Evolutionary conservation across 2,888 invertebrate species (phyloP).

Genomic region (Lasioglossum morio): DNA sequence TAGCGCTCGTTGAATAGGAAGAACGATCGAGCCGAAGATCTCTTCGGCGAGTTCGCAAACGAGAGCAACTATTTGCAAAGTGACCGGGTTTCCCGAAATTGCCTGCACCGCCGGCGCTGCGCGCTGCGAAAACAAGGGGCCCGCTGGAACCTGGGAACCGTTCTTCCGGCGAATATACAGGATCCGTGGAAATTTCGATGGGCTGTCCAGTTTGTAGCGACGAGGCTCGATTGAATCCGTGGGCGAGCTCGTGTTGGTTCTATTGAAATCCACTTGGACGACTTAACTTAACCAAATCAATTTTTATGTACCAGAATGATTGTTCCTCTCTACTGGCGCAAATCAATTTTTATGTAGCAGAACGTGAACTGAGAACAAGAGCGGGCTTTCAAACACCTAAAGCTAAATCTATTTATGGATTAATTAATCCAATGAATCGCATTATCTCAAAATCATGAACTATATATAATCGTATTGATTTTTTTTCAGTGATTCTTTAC

Average conservation of each 20-base stretch:
- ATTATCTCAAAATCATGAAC: too few species aligned
- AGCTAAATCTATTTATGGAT: too few species aligned
- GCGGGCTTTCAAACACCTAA: too few species aligned
- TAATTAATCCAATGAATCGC: too few species aligned
- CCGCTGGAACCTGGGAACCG: conserved; percentile 66
- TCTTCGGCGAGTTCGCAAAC: conserved; percentile 33
- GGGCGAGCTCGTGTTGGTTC: not conserved
- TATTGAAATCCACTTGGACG: not conserved
- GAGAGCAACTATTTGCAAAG: conserved; percentile 69
- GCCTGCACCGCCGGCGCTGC: conserved; percentile 33
- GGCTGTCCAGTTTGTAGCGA: not conserved
- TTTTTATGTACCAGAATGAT: too few species aligned
- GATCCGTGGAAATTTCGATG: not conserved
- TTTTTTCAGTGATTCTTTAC: too few species aligned
- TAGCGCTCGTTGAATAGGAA: conserved; percentile 57
- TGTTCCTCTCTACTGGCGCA: too few species aligned
- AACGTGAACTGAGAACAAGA: too few species aligned
- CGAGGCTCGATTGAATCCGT: not conserved
- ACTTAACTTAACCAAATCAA: too few species aligned
- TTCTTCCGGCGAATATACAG: conserved; percentile 20
- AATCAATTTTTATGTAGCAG: too few species aligned
- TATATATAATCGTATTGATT: too few species aligned
- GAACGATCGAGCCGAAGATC: conserved; percentile 63
- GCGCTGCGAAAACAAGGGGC: conserved; percentile 66
- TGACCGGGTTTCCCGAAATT: conserved; percentile 70